A percentile compares a stretch with the other conserved stretches of the same genome.
These are phyloP conservation scores for Tenodera sinensis DNA, from an alignment of 2,888 invertebrate genomes.

Conservation along the genomic window DNA sequence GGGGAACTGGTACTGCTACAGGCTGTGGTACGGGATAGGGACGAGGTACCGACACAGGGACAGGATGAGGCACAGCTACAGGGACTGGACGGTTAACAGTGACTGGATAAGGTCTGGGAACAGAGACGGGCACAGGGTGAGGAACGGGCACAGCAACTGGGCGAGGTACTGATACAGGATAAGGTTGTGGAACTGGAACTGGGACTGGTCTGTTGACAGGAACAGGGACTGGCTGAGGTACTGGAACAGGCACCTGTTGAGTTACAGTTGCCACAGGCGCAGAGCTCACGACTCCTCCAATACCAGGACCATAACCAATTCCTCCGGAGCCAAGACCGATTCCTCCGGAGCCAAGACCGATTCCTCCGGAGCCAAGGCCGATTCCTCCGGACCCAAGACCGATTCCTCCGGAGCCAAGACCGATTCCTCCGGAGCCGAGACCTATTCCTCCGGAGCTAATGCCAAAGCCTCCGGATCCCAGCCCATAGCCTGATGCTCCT, in stretches of 20 bases:
- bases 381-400: not conserved
- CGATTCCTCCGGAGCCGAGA: not conserved
- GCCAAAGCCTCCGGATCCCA: not conserved
- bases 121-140: not conserved
- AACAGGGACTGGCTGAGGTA: not conserved
- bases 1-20: not conserved
- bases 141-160: not conserved
- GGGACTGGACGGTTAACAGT: not conserved
- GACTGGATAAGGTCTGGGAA: conserved; percentile 5
- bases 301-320: not conserved
- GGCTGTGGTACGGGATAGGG: not conserved
- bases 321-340: not conserved
- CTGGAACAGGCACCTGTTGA: conserved; percentile 3
- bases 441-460: not conserved
- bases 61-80: not conserved
- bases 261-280: not conserved
- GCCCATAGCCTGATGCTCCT: not conserved
- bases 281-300: not conserved
- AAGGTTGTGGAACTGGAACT: not conserved
- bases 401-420: not conserved
- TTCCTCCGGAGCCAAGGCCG: not conserved
- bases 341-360: not conserved
- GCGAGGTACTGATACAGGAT: conserved; percentile 1
- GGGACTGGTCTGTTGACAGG: conserved; percentile 9
- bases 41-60: not conserved